These are phyloP conservation scores for Tragulus kanchil DNA, from an alignment of 2,113 vertebrate species.

Conservation along the genomic window DNA sequence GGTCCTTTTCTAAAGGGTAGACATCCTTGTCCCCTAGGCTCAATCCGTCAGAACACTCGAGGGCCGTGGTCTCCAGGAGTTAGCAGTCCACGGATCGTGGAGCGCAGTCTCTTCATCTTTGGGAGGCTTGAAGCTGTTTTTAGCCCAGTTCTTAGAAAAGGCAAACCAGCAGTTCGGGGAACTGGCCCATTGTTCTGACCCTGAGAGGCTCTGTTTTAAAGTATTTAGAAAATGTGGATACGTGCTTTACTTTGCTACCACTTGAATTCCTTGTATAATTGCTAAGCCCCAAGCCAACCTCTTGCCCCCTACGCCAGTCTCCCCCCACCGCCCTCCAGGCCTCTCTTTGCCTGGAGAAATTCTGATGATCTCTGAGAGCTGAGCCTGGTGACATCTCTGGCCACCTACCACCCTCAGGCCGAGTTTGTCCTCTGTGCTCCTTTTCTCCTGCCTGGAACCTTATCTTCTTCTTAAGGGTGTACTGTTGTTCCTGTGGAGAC, in stretches of 20 bases:
- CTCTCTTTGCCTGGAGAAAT: neutral
- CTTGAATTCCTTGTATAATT: slow-evolving; percentile 22
- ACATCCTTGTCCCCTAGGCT: neutral
- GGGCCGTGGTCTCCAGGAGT: too few relatives aligned
- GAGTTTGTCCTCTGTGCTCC: neutral
- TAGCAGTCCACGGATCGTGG: too few relatives aligned
- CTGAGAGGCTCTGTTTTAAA: slow-evolving; percentile 25
- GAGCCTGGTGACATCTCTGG: too few relatives aligned
- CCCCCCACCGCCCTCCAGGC: too few relatives aligned
- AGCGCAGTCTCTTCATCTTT: too few relatives aligned
- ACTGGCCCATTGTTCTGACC: neutral
- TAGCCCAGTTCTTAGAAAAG: neutral
- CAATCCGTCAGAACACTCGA: neutral
- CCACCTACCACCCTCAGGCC: neutral
- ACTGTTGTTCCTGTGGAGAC: neutral
- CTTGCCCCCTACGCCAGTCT: neutral
- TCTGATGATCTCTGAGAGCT: neutral
- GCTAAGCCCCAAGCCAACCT: neutral
- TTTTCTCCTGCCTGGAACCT: neutral
- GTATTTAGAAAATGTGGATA: slow-evolving; percentile 33
- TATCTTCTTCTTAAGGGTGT: neutral
- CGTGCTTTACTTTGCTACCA: neutral
- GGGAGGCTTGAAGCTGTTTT: neutral
- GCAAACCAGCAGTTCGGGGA: neutral
- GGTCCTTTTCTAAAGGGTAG: neutral